These are phyloP conservation scores for Nothoprocta perdicaria DNA, from an alignment of 2,113 vertebrate genomes.

Conservation along the genomic window DNA sequence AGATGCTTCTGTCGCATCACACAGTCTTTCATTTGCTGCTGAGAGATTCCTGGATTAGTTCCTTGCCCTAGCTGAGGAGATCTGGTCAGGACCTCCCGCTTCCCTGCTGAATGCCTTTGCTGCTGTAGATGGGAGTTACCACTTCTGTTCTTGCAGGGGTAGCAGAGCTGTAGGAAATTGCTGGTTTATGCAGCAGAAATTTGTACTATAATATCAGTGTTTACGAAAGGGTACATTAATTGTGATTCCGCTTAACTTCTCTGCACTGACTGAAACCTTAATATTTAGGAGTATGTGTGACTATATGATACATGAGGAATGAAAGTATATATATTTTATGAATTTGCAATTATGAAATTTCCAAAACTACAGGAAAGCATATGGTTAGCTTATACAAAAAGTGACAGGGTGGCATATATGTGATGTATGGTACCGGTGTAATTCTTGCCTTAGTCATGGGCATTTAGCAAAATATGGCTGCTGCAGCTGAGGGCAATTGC, in stretches of 20 bases:
- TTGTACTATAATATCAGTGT: rapidly evolving
- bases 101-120: background rate
- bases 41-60: background rate
- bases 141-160: background rate
- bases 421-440: background rate
- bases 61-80: background rate
- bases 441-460: background rate
- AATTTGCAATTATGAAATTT: background rate
- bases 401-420: rapidly evolving
- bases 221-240: background rate
- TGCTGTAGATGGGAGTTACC: background rate
- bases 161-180: background rate
- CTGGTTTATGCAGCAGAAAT: background rate
- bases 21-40: background rate
- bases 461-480: background rate
- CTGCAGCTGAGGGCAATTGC: background rate
- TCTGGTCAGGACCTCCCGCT: background rate
- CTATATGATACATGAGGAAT: background rate
- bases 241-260: background rate
- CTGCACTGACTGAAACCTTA: background rate
- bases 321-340: background rate
- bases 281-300: background rate
- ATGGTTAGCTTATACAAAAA: background rate
- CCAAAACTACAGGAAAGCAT: background rate
- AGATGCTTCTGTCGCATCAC: background rate